Percentiles rank a stretch among this genome's conserved stretches.
Evolutionary conservation across 37 sponge, comb jelly and placozoan species (phyloP).

Genomic region (Geodia barretti): DNA sequence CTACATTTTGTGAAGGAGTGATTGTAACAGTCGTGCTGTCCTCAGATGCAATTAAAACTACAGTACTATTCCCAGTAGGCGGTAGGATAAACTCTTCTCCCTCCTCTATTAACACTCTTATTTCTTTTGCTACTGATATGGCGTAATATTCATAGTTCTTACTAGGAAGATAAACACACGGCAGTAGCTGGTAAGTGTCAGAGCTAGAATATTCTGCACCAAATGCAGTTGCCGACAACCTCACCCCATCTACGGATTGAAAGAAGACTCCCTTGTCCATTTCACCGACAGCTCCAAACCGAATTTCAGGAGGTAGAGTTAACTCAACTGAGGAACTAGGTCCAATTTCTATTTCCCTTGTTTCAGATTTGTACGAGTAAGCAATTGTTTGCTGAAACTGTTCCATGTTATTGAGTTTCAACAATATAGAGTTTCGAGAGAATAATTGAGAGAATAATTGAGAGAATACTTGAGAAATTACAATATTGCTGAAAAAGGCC

Average conservation of each 20-base stretch:
- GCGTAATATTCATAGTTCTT: slow-evolving; percentile 63
- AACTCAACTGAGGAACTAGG: not conserved
- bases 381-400: not conserved
- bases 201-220: slow-evolving; percentile 28
- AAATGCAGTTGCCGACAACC: slow-evolving; percentile 23
- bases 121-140: slow-evolving; percentile 32
- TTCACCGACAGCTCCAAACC: not conserved
- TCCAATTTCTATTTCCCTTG: not conserved
- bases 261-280: not conserved
- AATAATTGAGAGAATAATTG: no score
- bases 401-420: not conserved
- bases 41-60: slow-evolving; percentile 30
- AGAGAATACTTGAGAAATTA: no score
- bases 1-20: slow-evolving; percentile 41
- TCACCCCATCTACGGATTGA: not conserved
- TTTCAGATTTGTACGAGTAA: not conserved
- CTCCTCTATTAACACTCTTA: not conserved
- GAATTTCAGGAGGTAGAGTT: not conserved
- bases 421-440: not conserved
- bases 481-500: not conserved
- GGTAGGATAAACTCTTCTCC: not conserved
- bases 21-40: slow-evolving; percentile 13
- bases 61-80: slow-evolving; percentile 21
- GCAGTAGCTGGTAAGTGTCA: slow-evolving; percentile 35
- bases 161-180: slow-evolving; percentile 30